Conservation (phyloP, 1,140 invertebrate genomes). For the Temnothorax curvispinosus region DNA sequence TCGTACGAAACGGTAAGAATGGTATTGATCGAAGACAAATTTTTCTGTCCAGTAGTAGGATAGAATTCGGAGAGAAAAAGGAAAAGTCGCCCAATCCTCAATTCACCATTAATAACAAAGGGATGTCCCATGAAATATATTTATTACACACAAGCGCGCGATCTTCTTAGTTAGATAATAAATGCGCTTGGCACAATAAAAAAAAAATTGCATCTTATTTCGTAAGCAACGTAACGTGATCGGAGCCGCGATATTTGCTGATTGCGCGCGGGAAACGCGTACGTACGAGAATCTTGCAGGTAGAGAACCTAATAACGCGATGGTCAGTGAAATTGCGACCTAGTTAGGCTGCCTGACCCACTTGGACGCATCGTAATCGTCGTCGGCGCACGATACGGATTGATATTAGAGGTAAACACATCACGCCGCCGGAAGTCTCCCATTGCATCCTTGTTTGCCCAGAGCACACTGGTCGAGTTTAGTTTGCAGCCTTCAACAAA, state of each 20-base stretch:
- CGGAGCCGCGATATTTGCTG: slow-evolving; percentile 1
- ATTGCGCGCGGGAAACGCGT: slow-evolving; percentile 16
- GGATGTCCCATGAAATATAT: background rate
- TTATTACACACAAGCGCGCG: background rate
- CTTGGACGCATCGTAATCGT: slow-evolving; percentile 65
- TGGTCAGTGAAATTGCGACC: slow-evolving; percentile 68
- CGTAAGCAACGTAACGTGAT: background rate
- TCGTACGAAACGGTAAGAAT: background rate
- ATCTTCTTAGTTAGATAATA: background rate
- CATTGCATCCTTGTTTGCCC: slow-evolving; percentile 27
- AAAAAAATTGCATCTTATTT: background rate
- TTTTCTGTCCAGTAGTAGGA: too few species aligned
- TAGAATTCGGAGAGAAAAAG: background rate
- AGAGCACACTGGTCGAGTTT: slow-evolving; percentile 6
- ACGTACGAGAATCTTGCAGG: slow-evolving; percentile 23
- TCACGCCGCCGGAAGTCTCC: slow-evolving; percentile 14
- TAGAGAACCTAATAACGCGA: slow-evolving; percentile 58
- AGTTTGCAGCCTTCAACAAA: slow-evolving; percentile 32
- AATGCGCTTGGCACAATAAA: background rate
- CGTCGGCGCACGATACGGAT: slow-evolving; percentile 56
- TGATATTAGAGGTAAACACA: slow-evolving; percentile 69
- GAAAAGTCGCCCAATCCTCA: background rate
- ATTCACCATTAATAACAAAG: background rate
- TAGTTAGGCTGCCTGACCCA: slow-evolving; percentile 67
- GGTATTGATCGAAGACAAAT: background rate